These are phyloP conservation scores for Corydoras sp. DNA, from an alignment of 2,113 vertebrate genomes.

Conservation along the genomic window DNA sequence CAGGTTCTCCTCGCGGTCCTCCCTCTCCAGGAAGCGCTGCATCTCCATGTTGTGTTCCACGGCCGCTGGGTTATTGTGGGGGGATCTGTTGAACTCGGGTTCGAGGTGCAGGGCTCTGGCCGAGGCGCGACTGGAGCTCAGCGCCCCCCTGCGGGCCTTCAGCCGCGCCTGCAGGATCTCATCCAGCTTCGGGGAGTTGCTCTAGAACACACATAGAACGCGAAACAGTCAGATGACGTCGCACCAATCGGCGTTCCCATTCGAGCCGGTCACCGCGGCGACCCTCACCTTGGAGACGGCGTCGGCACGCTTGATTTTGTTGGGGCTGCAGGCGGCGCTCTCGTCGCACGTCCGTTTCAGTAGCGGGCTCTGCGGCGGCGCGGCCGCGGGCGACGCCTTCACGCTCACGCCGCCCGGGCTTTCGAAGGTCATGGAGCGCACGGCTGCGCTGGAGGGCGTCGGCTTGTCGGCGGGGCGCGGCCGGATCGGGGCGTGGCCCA, in stretches of 20 bases:
- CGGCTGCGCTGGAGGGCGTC: constrained; percentile 64
- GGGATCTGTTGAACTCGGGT: constrained; percentile 58
- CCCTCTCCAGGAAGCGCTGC: constrained; percentile 60
- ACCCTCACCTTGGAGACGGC: constrained; percentile 53
- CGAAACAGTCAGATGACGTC: too few species aligned
- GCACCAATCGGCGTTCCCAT: too few species aligned
- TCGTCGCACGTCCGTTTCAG: constrained; percentile 64
- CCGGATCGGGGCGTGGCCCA: constrained; percentile 72
- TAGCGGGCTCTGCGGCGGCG: constrained; percentile 43
- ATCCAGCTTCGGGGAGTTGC: constrained; percentile 57
- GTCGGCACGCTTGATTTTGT: constrained; percentile 64
- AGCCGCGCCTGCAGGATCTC: constrained; percentile 60
- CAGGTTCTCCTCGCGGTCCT: constrained; percentile 52
- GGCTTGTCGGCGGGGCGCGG: constrained; percentile 60
- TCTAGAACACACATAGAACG: constrained; percentile 45
- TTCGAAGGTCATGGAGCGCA: constrained; percentile 74
- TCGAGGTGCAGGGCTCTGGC: constrained; percentile 61
- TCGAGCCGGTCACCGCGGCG: too few species aligned
- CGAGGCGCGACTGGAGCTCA: constrained; percentile 48
- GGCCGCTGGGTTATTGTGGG: constrained; percentile 43
- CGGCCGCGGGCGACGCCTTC: constrained; percentile 1
- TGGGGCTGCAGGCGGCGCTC: constrained; percentile 52
- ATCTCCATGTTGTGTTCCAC: constrained; percentile 59
- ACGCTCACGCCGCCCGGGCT: constrained; percentile 37
- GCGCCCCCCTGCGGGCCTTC: constrained; percentile 49